Base-by-base conservation (phyloP, 2,113 vertebrate genomes). In the Melanerpes formicivorus region DNA sequence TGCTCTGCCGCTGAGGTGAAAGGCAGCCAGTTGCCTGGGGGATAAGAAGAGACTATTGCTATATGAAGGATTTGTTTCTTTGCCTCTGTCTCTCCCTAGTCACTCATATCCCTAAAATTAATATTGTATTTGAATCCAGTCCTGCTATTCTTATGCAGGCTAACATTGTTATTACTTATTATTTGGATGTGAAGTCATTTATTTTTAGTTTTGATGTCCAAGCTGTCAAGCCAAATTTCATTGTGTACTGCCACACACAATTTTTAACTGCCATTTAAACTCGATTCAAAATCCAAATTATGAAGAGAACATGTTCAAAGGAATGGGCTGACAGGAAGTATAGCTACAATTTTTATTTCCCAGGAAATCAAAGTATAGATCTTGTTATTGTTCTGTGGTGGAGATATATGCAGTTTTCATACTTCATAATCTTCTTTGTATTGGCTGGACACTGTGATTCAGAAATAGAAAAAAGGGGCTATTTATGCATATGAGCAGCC, bases 151-250 rank as follows among this genome's bases (percentile, higher is more conserved):
- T 98, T 98, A 98, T 99, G 98, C 98, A 98, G 98, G 98, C 99
- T 99, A 99, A 99, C 98, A 97, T 99, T 98, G 98, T 99, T 99
- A 99, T 99, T 99, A 99, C 98, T 98, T 98, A 99, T 99, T 99
- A 99, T 99, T 98, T 98, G 98, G 98, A 98, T 97, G 98, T 97
- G 97, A 98, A 99, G 98, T 98, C 98, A 99, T 99, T 98, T 98
- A 98, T 99, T 99, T 98, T 99, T 98, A 98, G 98, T 98, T 98
- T 98, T 98, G 94, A 98, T 98, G 98, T 98, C 98, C 97, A 96
- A 95, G 95, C 98, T 98, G 98, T 98, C 98, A 98, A 97, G 98
- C 97, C 98, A 98, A 98, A 98, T 98, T 98, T 98, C 98, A 98
- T 98, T 97, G 97, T 98, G 97, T 98, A 98, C 97, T 97, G 97